Evolutionary conservation across 2,888 invertebrate species (phyloP).

Genomic region (Unio delphinus): DNA sequence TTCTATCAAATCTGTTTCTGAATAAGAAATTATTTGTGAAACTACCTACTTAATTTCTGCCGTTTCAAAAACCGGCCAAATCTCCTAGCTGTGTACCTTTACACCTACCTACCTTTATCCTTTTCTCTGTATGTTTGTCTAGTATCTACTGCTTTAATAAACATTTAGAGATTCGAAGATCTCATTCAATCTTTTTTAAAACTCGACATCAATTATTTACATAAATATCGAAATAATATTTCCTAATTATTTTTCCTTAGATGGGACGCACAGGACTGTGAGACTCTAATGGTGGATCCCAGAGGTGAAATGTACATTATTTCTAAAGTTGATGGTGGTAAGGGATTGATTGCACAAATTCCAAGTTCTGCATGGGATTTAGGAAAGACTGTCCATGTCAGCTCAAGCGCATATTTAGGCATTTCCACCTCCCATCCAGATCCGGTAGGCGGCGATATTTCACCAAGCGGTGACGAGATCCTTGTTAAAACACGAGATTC

Average conservation of each 20-base stretch:
- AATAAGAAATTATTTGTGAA: neutral
- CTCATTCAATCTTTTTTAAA: no score
- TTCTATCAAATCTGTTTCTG: neutral
- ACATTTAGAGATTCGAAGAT: neutral
- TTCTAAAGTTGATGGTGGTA: slow-evolving; percentile 11
- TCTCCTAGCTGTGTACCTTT: no score
- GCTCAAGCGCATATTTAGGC: slow-evolving; percentile 19
- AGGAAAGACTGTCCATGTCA: slow-evolving; percentile 13
- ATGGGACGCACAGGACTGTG: slow-evolving; percentile 24
- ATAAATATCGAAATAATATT: no score
- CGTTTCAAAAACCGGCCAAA: neutral
- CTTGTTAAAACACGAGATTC: slow-evolving; percentile 13
- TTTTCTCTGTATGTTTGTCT: neutral
- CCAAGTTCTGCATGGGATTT: slow-evolving; percentile 32
- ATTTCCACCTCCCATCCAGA: slow-evolving; percentile 9
- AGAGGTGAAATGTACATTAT: slow-evolving; percentile 16
- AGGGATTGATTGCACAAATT: slow-evolving; percentile 19
- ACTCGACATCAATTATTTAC: no score
- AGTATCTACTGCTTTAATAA: neutral
- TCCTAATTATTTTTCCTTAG: slow-evolving; percentile 3
- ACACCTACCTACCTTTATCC: neutral
- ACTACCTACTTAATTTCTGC: neutral
- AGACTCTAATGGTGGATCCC: slow-evolving; percentile 22
- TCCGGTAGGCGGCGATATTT: slow-evolving; percentile 42
- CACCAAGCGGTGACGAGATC: slow-evolving; percentile 27